Conservation (phyloP, 1,140 invertebrate species). For the Anadara kagoshimensis region DNA sequence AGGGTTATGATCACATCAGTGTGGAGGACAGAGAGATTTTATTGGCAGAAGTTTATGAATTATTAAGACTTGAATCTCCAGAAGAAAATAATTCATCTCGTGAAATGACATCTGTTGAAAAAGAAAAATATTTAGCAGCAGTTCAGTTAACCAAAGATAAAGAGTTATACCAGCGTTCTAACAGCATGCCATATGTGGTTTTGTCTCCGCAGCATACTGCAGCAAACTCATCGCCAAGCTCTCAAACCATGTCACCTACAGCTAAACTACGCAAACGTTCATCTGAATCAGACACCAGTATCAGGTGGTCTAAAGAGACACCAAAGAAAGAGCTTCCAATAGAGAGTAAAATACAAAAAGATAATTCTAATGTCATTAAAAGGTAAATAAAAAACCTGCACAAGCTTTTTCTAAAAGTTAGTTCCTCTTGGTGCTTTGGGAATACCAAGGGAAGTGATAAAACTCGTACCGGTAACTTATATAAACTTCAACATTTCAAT, state of each 20-base stretch:
- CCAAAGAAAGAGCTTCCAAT: no score
- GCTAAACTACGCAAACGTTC: conserved; percentile 27
- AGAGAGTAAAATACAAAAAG: no score
- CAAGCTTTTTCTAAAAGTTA: no score
- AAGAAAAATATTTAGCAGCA: conserved; percentile 24
- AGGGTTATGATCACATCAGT: conserved; percentile 41
- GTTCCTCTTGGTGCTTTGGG: no score
- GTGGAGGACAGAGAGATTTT: conserved; percentile 27
- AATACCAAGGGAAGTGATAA: no score
- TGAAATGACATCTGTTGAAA: conserved; percentile 10
- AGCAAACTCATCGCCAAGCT: conserved; percentile 13
- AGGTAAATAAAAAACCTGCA: no score
- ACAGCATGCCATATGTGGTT: conserved; percentile 10
- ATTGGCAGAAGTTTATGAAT: conserved; percentile 32
- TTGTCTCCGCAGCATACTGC: conserved; percentile 19
- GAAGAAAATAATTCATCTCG: conserved; percentile 21
- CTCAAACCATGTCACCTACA: conserved; percentile 24
- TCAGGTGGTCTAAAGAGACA: no score
- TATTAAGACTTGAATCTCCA: conserved; percentile 26
- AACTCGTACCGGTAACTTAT: no score
- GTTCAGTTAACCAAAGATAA: conserved; percentile 30
- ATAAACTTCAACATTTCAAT: no score
- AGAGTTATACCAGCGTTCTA: conserved; percentile 3
- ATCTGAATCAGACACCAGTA: background rate
- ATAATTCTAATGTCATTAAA: no score